Conservation (phyloP, 2,888 invertebrate species). For the Aplocera efformata region DNA sequence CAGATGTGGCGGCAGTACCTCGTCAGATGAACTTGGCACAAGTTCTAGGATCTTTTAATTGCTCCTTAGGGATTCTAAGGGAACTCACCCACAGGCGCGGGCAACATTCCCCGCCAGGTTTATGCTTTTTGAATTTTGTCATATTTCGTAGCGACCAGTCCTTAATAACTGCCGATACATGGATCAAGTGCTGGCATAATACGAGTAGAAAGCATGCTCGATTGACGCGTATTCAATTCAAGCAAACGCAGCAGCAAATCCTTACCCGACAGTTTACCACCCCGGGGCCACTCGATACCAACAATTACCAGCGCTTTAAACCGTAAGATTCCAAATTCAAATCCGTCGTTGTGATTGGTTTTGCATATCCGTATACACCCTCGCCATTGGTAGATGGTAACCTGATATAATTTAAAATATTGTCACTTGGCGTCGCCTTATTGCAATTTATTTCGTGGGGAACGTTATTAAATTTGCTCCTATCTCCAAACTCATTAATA, state of each 20-base stretch:
- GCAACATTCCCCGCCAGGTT: too few species aligned
- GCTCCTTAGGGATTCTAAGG: too few species aligned
- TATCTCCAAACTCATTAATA: slow-evolving; percentile 59
- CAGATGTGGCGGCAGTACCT: too few species aligned
- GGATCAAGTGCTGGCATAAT: too few species aligned
- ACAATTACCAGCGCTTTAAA: slow-evolving; percentile 45
- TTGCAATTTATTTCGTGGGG: slow-evolving; percentile 73
- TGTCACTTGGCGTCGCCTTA: slow-evolving; percentile 66
- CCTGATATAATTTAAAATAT: slow-evolving; percentile 75
- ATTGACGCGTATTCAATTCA: too few species aligned
- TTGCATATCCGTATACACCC: slow-evolving; percentile 30
- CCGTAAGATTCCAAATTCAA: slow-evolving; percentile 60
- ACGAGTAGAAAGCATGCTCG: too few species aligned
- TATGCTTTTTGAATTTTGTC: too few species aligned
- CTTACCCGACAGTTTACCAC: slow-evolving; percentile 17
- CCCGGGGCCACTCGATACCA: slow-evolving; percentile 42
- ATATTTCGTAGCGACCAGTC: too few species aligned
- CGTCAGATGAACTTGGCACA: too few species aligned
- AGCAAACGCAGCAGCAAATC: neutral
- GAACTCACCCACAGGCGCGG: too few species aligned
- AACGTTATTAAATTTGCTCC: slow-evolving; percentile 67
- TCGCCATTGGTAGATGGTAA: slow-evolving; percentile 62
- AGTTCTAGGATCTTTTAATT: too few species aligned
- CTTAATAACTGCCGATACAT: too few species aligned
- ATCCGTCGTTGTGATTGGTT: slow-evolving; percentile 53